A percentile compares a stretch with the other conserved stretches of the same genome.
These are phyloP conservation scores for Scomber scombrus DNA, from an alignment of 2,113 vertebrate genomes.

Conservation along the genomic window DNA sequence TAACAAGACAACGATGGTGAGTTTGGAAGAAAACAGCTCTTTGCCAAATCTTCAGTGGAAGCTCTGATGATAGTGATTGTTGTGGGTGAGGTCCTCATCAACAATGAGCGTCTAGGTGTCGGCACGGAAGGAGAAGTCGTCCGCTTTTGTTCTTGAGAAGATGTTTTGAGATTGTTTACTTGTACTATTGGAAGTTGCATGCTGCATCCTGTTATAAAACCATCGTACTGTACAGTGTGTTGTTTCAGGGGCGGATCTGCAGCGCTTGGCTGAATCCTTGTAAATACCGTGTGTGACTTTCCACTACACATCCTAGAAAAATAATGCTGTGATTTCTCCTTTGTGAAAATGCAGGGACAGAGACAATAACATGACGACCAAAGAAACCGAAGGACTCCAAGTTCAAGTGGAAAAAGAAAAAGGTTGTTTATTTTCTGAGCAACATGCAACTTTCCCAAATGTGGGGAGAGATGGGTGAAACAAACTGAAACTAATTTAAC, in stretches of 20 bases:
- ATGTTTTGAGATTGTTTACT: slow-evolving; percentile 31
- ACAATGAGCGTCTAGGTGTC: slow-evolving; percentile 21
- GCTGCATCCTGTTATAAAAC: background rate
- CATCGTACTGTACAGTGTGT: background rate
- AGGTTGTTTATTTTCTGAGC: no score
- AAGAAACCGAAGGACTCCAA: no score
- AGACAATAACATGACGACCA: no score
- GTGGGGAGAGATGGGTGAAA: no score
- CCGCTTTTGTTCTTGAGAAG: slow-evolving; percentile 45
- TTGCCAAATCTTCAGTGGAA: slow-evolving; percentile 31
- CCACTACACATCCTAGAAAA: no score
- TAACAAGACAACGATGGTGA: no score
- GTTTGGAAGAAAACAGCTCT: slow-evolving; percentile 1
- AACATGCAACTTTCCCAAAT: no score
- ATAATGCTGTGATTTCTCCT: no score
- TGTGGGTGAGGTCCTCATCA: slow-evolving; percentile 33
- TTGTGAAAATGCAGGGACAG: no score
- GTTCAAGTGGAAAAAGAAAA: no score
- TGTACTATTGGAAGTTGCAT: slow-evolving; percentile 1
- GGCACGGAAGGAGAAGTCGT: slow-evolving; percentile 41
- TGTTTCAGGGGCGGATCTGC: background rate
- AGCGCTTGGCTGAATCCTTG: background rate
- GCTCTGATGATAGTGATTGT: slow-evolving; percentile 22
- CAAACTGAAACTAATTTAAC: no score
- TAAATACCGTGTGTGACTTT: background rate